phyloP scores from a whole-genome alignment of 1,140 invertebrate species.

The Megalopta genalis region DNA sequence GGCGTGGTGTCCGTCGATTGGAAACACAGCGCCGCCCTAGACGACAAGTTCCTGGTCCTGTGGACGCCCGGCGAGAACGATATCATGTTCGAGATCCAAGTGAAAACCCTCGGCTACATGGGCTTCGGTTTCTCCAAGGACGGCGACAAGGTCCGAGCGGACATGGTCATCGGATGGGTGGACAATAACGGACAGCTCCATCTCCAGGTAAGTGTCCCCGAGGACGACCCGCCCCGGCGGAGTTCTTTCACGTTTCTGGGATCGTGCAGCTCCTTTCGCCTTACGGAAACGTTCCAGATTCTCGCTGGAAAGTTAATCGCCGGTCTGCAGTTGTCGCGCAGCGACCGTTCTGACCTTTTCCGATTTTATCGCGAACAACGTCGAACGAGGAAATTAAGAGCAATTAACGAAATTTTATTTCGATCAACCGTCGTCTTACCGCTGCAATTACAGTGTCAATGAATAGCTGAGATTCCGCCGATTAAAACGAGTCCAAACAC shows the following conservation, averaged over 20 bases:
- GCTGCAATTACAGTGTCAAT: too few relatives aligned
- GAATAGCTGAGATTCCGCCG: too few relatives aligned
- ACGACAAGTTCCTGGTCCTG: slow-evolving; percentile 79
- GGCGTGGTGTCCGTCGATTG: slow-evolving; percentile 72
- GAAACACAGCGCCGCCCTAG: slow-evolving; percentile 78
- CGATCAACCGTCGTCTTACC: too few relatives aligned
- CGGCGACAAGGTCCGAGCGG: slow-evolving; percentile 85
- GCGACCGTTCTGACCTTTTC: too few relatives aligned
- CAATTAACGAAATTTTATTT: too few relatives aligned
- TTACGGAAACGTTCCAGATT: neutral
- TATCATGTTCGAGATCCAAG: slow-evolving; percentile 90
- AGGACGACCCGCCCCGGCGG: slow-evolving; percentile 5
- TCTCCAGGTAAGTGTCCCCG: slow-evolving; percentile 82
- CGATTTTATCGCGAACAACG: too few relatives aligned
- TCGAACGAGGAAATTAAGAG: too few relatives aligned
- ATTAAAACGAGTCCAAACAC: too few relatives aligned
- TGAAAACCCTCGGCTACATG: slow-evolving; percentile 89
- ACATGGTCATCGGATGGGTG: slow-evolving; percentile 88
- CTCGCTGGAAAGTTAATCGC: too few relatives aligned
- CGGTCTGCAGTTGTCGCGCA: too few relatives aligned
- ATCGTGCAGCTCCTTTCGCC: neutral
- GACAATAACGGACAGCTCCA: slow-evolving; percentile 85
- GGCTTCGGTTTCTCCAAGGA: slow-evolving; percentile 90
- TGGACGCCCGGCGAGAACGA: slow-evolving; percentile 82
- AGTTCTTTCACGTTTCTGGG: slow-evolving; percentile 9